Percentiles rank a stretch among this genome's conserved stretches.
phyloP scores from a whole-genome alignment of 2,113 vertebrate species.

The Nyctibius bracteatus region DNA sequence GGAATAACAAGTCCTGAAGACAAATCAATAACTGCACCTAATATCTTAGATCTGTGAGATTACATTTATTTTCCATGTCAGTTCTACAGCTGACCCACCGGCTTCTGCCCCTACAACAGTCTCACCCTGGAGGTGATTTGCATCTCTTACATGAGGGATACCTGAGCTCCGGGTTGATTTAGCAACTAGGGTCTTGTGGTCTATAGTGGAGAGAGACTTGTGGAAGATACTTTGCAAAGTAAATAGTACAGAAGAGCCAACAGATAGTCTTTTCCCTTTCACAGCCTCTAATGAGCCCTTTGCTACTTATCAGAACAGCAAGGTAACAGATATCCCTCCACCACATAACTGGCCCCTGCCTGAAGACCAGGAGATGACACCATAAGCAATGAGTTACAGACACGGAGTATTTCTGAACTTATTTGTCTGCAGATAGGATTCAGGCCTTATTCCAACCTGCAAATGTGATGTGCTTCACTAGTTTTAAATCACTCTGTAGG shows the following conservation, averaged over 20 bases:
- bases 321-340: neutral
- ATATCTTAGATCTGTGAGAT: neutral
- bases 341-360: neutral
- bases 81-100: neutral
- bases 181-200: neutral
- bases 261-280: neutral
- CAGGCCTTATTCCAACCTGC: neutral
- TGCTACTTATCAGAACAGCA: neutral
- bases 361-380: neutral
- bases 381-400: neutral
- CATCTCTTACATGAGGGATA: neutral
- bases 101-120: neutral
- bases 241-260: neutral
- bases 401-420: neutral
- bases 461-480: conserved; percentile 9
- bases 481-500: conserved; percentile 30
- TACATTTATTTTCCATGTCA: neutral
- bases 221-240: conserved; percentile 1
- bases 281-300: neutral
- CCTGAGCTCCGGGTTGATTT: neutral
- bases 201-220: neutral
- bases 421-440: conserved; percentile 27
- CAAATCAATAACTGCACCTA: neutral
- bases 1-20: neutral
- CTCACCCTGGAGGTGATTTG: neutral